A percentile compares a stretch with the other conserved stretches of the same genome.
phyloP scores from a whole-genome alignment of 2,888 invertebrate species.

The Lobophora halterata region DNA sequence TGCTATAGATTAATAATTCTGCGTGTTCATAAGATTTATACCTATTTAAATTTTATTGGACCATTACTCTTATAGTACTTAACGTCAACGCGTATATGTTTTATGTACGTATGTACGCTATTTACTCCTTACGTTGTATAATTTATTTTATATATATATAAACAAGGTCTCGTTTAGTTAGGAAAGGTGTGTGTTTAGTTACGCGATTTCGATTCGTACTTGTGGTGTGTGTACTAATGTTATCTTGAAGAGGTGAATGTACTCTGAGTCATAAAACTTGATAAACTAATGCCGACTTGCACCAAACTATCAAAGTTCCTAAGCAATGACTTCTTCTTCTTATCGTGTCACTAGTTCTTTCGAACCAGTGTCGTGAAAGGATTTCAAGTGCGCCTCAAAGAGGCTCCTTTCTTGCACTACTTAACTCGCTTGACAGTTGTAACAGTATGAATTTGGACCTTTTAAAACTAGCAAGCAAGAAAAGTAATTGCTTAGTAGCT shows the following conservation, averaged over 20 bases:
- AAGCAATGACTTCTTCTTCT: no score
- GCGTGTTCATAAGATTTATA: slow-evolving; percentile 29
- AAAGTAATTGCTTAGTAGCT: no score
- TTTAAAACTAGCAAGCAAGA: no score
- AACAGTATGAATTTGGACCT: no score
- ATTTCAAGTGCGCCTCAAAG: no score
- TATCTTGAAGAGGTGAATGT: neutral
- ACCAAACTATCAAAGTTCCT: neutral
- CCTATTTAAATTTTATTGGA: no score
- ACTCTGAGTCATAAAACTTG: neutral
- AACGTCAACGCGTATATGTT: slow-evolving; percentile 17
- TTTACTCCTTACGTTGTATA: slow-evolving; percentile 10
- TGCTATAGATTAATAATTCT: slow-evolving; percentile 23
- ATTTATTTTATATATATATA: slow-evolving; percentile 4
- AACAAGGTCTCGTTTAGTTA: slow-evolving; percentile 2
- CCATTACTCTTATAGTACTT: slow-evolving; percentile 22
- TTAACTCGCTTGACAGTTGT: no score
- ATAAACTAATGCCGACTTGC: neutral
- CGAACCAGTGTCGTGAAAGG: no score
- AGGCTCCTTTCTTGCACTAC: no score
- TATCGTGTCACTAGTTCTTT: no score
- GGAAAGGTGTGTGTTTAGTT: slow-evolving; percentile 5
- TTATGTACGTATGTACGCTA: slow-evolving; percentile 17
- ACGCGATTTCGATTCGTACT: slow-evolving; percentile 1
- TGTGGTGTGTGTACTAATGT: slow-evolving; percentile 4